A percentile compares a stretch with the other conserved stretches of the same genome.
Evolutionary conservation across 1,140 invertebrate species (phyloP).

Genomic region (Drosophila elegans): DNA sequence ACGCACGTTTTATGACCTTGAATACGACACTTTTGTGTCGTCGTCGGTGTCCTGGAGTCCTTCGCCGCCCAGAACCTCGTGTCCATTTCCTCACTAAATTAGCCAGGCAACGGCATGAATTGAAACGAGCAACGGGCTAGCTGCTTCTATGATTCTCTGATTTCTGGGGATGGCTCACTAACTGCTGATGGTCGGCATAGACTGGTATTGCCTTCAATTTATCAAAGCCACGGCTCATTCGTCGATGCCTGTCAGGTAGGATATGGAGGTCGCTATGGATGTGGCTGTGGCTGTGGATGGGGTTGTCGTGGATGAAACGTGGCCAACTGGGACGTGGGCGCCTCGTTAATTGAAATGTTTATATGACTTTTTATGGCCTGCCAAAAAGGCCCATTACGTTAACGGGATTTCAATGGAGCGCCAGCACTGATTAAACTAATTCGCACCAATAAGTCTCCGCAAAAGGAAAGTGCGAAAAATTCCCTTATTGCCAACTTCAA

Average conservation of each 20-base stretch:
- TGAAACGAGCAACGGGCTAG: conserved; percentile 61
- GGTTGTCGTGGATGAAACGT: conserved; percentile 8
- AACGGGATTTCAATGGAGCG: conserved; percentile 66
- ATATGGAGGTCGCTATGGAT: neutral
- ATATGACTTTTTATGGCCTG: conserved; percentile 82
- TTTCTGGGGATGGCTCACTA: conserved; percentile 52
- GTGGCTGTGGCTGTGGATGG: no score
- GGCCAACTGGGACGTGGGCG: conserved; percentile 59
- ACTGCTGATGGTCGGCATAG: conserved; percentile 42
- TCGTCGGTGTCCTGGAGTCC: conserved; percentile 23
- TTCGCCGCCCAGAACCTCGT: conserved; percentile 4
- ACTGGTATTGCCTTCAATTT: conserved; percentile 73
- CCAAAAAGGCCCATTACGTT: conserved; percentile 79
- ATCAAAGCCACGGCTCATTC: conserved; percentile 79
- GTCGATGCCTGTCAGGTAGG: conserved; percentile 66
- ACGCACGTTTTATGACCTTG: conserved; percentile 83
- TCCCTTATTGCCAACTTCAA: conserved; percentile 20
- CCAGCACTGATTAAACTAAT: conserved; percentile 74
- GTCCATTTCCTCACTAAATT: conserved; percentile 80
- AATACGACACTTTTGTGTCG: conserved; percentile 80
- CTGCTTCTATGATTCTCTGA: conserved; percentile 8
- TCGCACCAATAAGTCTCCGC: conserved; percentile 66
- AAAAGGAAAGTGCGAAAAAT: conserved; percentile 43
- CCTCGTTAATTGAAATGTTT: conserved; percentile 80
- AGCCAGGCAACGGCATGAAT: conserved; percentile 80